Conservation (phyloP, 2,888 invertebrate genomes). For the Xestia c-nigrum region DNA sequence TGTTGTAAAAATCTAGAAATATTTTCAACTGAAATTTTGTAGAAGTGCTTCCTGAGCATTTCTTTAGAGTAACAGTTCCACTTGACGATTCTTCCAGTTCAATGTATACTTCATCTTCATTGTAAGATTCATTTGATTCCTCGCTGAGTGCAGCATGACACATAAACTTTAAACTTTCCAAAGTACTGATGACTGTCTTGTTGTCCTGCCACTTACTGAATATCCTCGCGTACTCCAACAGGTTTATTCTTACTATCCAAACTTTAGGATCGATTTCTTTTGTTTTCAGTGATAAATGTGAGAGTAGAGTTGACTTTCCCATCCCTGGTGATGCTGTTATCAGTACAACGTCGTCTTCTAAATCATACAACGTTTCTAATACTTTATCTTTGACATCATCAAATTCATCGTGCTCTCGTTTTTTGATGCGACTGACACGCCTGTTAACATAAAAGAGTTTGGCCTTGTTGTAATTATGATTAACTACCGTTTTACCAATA, state of each 20-base stretch:
- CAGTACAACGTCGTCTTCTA: conserved; percentile 24
- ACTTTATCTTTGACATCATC: conserved; percentile 3
- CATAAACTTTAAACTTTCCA: conserved; percentile 21
- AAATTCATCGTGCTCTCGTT: background rate
- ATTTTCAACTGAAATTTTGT: conserved; percentile 32
- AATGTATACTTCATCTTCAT: background rate
- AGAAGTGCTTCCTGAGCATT: conserved; percentile 1
- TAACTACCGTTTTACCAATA: conserved; percentile 4
- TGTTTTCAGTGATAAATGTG: conserved; percentile 41
- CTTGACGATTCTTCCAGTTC: conserved; percentile 3
- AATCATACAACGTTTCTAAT: conserved; percentile 3
- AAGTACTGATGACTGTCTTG: background rate
- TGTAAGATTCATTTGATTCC: background rate
- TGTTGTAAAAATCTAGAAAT: conserved; percentile 45
- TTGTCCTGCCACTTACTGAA: conserved; percentile 43
- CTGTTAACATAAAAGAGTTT: conserved; percentile 37
- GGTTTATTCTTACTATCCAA: conserved; percentile 57
- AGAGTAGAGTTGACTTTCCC: too few species aligned
- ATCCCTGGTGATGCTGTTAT: conserved; percentile 50
- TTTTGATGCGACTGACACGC: conserved; percentile 6
- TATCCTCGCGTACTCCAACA: conserved; percentile 30
- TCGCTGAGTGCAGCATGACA: conserved; percentile 14
- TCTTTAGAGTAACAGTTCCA: background rate
- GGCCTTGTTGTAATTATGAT: conserved; percentile 28
- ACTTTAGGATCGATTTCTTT: conserved; percentile 30